Evolutionary conservation across 2,113 vertebrate species (phyloP).

Genomic region (Macquaria australasica): DNA sequence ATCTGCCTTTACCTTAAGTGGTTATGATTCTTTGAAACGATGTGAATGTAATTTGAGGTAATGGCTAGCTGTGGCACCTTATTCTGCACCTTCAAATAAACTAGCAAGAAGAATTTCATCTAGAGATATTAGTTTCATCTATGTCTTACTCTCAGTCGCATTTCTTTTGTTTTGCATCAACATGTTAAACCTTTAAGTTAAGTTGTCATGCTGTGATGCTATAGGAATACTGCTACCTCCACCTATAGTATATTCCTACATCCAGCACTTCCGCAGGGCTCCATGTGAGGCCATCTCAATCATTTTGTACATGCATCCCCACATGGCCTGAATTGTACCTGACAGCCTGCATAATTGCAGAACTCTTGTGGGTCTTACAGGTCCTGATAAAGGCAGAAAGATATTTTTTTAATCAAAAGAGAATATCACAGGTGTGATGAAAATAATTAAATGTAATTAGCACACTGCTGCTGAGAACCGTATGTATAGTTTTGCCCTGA

Average conservation of each 20-base stretch:
- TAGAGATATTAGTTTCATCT: slow-evolving; percentile 38
- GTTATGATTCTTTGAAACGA: slow-evolving; percentile 41
- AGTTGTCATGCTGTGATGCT: neutral
- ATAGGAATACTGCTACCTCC: neutral
- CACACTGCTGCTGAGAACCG: slow-evolving; percentile 11
- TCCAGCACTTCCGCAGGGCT: slow-evolving; percentile 1
- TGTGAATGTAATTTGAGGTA: slow-evolving; percentile 52
- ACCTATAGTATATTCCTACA: neutral
- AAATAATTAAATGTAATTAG: slow-evolving; percentile 33
- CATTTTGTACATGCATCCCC: slow-evolving; percentile 47
- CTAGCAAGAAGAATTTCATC: slow-evolving; percentile 23
- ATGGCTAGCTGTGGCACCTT: slow-evolving; percentile 18
- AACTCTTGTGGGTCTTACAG: slow-evolving; percentile 43
- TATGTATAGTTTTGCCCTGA: neutral
- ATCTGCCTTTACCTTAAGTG: slow-evolving; percentile 52
- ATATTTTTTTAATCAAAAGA: slow-evolving; percentile 37
- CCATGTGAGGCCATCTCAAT: slow-evolving; percentile 50
- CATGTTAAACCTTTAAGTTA: too few species aligned
- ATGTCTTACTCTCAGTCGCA: slow-evolving; percentile 29
- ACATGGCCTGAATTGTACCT: slow-evolving; percentile 39
- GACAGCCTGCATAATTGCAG: slow-evolving; percentile 65
- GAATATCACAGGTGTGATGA: slow-evolving; percentile 36
- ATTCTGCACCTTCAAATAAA: slow-evolving; percentile 12
- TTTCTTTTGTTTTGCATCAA: slow-evolving; percentile 57
- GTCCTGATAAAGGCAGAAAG: slow-evolving; percentile 25